Base-by-base conservation (phyloP, 2,113 vertebrate species). In the Alligator sinensis region DNA sequence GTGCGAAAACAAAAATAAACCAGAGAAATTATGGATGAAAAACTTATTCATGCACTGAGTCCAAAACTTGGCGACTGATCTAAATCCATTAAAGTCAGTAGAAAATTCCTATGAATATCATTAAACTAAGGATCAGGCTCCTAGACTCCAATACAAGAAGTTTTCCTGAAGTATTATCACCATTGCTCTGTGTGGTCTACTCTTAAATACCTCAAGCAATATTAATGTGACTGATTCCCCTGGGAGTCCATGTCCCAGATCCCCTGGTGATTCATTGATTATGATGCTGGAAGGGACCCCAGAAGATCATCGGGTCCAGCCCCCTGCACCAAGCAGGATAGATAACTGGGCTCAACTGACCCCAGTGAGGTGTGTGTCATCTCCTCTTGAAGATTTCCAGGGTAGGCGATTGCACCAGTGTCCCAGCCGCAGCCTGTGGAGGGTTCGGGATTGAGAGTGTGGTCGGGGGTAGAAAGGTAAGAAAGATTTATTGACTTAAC, bases 81-180 rank as follows among this genome's bases (percentile, higher is more conserved):
- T 30, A 80, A 30, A 18, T 86, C 66, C 10, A 0, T 84, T 79
- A 30, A 58, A 74, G 34, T 59, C 27, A 11, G 9, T 17, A 28
- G 22, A 84, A 84, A 84, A 72, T 34, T 1, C 21, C 27, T 27
- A 3, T 3, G 28, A 2, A 54, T 58, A 11, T 38, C 24, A 16
- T 30, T 57, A 2, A 12, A 55, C 64, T 62, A 87, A 22, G 4
- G 15, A 9, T 62, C 11, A 14, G 1, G 3, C 2, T n/a, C 55
- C 66, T 82, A 34, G 75, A 84, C 25, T 62, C 70, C 24, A 27
- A 1, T 10, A 7, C 72, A 0, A 22, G 16, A 57, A 17, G 24
- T 59, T 30, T 15, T n/a, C 30, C 68, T 21, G 6, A n/a, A 0
- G 0, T 22, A 1, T 30, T 63, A 25, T 68, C 2, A 5, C 47